These are phyloP conservation scores for Aselliscus stoliczkanus DNA, from an alignment of 2,797 vertebrate species.

Conservation along the genomic window DNA sequence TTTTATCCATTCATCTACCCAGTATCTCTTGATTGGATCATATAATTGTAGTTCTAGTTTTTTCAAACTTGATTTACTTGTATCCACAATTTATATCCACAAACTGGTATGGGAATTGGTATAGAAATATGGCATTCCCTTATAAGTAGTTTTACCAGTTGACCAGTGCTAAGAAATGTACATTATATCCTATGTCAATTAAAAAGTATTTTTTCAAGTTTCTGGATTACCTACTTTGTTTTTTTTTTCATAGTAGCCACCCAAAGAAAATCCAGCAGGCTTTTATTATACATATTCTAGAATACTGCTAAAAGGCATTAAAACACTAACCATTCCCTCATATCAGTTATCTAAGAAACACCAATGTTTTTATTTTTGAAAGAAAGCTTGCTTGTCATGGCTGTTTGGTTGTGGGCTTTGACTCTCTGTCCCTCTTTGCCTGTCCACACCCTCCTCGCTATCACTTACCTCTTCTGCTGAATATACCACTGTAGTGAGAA, in stretches of 20 bases:
- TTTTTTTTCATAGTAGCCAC: not conserved
- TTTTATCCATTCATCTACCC: no score
- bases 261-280: not conserved
- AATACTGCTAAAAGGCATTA: not conserved
- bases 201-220: not conserved
- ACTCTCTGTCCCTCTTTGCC: not conserved
- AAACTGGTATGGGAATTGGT: not conserved
- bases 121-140: not conserved
- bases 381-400: not conserved
- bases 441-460: rapidly evolving
- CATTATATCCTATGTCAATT: not conserved
- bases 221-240: not conserved
- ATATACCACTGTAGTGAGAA: not conserved
- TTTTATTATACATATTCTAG: not conserved
- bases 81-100: no score
- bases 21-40: no score
- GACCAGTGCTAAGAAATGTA: not conserved
- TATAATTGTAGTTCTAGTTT: not conserved
- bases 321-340: not conserved
- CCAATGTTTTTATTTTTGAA: not conserved
- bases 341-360: not conserved
- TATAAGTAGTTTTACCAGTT: not conserved
- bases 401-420: not conserved
- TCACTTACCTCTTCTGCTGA: not conserved
- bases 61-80: not conserved